Percentiles rank a stretch among this genome's conserved stretches.
These are phyloP conservation scores for Maylandia zebra DNA, from an alignment of 2,113 vertebrate species.

Conservation along the genomic window DNA sequence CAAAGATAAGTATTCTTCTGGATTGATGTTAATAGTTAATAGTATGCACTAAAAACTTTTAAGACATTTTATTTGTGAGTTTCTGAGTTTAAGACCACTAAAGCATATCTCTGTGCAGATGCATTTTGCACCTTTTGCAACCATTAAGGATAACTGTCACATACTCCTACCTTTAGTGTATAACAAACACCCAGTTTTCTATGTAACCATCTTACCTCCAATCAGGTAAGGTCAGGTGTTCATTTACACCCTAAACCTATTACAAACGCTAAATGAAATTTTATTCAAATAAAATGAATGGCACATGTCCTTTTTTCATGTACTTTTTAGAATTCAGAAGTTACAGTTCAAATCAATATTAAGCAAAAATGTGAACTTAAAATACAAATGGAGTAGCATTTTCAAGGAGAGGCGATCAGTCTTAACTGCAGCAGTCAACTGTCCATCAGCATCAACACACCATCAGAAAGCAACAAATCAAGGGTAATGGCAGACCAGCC, in stretches of 20 bases:
- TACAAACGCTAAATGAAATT: accelerated
- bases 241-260: neutral
- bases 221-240: accelerated
- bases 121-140: neutral
- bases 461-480: neutral
- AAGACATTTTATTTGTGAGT: neutral
- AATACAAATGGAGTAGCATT: neutral
- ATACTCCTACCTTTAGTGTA: accelerated
- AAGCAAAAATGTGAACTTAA: neutral
- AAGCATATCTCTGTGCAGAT: neutral
- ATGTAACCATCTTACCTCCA: neutral
- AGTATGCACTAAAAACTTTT: neutral
- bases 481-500: neutral
- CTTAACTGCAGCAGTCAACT: neutral
- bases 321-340: neutral
- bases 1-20: neutral
- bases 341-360: neutral
- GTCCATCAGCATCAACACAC: neutral
- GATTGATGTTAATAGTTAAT: neutral
- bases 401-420: neutral
- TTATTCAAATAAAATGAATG: neutral
- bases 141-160: neutral
- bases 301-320: neutral
- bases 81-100: neutral
- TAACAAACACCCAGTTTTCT: neutral